Conservation (phyloP, 1,140 invertebrate species). For the Euwallacea similis region DNA sequence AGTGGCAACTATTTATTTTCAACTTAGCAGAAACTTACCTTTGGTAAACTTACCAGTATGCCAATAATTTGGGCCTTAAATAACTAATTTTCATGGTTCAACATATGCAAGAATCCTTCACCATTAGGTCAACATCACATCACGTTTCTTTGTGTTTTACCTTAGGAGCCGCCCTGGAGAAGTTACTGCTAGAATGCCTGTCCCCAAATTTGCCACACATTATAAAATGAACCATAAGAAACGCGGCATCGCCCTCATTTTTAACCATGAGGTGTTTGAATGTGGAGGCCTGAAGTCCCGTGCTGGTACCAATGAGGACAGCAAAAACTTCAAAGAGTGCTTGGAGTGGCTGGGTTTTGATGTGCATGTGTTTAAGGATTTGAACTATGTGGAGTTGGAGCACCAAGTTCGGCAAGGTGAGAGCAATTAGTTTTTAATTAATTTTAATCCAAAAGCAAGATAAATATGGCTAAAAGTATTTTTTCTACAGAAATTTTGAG, state of each 20-base stretch:
- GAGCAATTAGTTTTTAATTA: no score
- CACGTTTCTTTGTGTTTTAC: conserved; percentile 2
- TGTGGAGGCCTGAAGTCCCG: conserved; percentile 52
- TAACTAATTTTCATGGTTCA: not conserved
- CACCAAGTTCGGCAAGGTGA: conserved; percentile 53
- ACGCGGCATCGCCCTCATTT: conserved; percentile 82
- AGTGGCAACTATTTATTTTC: no score
- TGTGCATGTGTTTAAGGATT: conserved; percentile 61
- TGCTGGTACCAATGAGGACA: conserved; percentile 56
- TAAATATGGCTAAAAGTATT: not conserved
- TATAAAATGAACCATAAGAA: conserved; percentile 88
- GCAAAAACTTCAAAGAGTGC: conserved; percentile 51
- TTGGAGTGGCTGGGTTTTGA: conserved; percentile 62
- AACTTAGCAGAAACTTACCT: no score
- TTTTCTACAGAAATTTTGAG: not conserved
- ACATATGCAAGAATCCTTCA: not conserved
- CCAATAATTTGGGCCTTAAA: not conserved
- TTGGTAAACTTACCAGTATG: not conserved
- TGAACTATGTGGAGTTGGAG: conserved; percentile 58
- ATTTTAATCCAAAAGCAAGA: conserved; percentile 2
- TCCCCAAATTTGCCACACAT: conserved; percentile 66
- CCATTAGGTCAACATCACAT: not conserved
- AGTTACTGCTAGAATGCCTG: conserved; percentile 62
- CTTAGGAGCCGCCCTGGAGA: conserved; percentile 35
- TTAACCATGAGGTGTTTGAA: conserved; percentile 84